A percentile compares a stretch with the other conserved stretches of the same genome.
Evolutionary conservation across 2,888 invertebrate species (phyloP).

Genomic region (Ormyrus nitidulus): DNA sequence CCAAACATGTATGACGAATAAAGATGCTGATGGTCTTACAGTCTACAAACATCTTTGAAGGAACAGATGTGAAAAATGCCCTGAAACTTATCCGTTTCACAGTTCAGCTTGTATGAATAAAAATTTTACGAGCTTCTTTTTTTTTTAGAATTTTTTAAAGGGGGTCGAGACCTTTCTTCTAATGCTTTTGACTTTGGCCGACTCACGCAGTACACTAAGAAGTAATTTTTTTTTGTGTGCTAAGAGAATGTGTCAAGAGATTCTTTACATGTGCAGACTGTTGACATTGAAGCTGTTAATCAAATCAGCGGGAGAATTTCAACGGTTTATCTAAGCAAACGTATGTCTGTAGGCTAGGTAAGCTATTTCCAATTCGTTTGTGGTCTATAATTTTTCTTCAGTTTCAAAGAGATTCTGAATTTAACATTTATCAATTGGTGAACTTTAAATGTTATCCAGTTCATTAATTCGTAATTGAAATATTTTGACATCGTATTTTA

Average conservation of each 20-base stretch:
- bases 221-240: neutral
- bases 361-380: too few species aligned
- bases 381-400: too few species aligned
- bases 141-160: neutral
- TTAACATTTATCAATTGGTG: too few species aligned
- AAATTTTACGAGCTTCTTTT: slow-evolving; percentile 20
- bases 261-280: slow-evolving; percentile 11
- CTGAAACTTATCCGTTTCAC: neutral
- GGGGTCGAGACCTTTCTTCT: neutral
- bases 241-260: slow-evolving; percentile 22
- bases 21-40: too few species aligned
- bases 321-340: too few species aligned
- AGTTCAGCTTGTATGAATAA: neutral
- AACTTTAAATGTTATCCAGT: too few species aligned
- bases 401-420: too few species aligned
- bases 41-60: too few species aligned
- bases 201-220: neutral
- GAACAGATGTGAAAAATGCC: slow-evolving; percentile 1
- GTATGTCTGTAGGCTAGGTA: too few species aligned
- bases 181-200: slow-evolving; percentile 35
- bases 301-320: slow-evolving; percentile 19
- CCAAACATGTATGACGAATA: too few species aligned
- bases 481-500: too few species aligned
- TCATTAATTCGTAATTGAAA: too few species aligned
- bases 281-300: slow-evolving; percentile 29